Base-by-base conservation (phyloP, 1,140 invertebrate genomes). In the Melipona quadrifasciata region DNA sequence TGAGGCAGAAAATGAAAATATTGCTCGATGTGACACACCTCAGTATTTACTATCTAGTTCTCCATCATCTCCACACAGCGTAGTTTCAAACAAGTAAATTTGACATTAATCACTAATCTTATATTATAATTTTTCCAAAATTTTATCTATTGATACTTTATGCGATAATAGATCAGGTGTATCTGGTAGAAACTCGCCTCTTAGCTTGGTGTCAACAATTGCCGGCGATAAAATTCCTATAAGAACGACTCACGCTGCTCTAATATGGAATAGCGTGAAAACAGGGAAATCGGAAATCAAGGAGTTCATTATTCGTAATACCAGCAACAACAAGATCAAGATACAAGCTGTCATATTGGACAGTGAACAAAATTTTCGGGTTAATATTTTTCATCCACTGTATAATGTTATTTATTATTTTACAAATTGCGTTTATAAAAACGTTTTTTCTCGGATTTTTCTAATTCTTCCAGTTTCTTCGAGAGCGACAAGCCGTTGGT, bases 251-350 rank as follows among this genome's bases (percentile, higher is more conserved):
- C 94, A 95, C 51, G 92, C 91, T 78, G 93, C 95, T 84, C 83
- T 96, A 14, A 93, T 95, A 70, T 96, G 95, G 95, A 95, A 94
- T 34, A 95, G 95, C 74, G 82, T 95, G 31, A 95, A 94, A 90
- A 87, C 91, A 27, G 95, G 95, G 51, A 95, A 94, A 87, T 93
- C 89, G 24, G 94, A 94, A 64, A 92, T 89, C 1, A 95, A 95
- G 84, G 93, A 95, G 82, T 94, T 96, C 82, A 93, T 93, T 10
- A 92, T 96, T 82, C 92, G 95, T 39, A 96, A 96, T 84, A 95
- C 91, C 47, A 95, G 95, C 39, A 91, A 92, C 27, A 94, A 94
- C 75, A 95, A 94, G 84, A 91, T 96, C 21, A 94, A 95, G 85
- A 90, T 96, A 58, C 91, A 95, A 82, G 93, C 92, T n/a, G 88